These are phyloP conservation scores for Acanthosepion lycidas DNA, from an alignment of 2,888 invertebrate genomes.

Conservation along the genomic window DNA sequence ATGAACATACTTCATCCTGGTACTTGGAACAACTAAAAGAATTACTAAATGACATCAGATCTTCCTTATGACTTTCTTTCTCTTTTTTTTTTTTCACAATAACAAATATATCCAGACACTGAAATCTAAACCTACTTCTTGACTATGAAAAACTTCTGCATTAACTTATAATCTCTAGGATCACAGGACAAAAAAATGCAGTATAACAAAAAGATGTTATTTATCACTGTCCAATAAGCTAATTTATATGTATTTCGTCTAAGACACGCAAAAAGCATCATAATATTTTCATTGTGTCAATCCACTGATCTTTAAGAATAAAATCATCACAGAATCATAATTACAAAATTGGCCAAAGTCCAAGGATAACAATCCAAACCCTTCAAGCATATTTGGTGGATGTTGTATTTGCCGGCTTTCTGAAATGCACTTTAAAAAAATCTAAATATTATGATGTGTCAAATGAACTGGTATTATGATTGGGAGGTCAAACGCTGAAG, in stretches of 20 bases:
- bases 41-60: too few relatives aligned
- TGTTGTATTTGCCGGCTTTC: neutral
- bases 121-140: neutral
- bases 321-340: neutral
- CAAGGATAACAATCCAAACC: neutral
- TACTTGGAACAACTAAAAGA: too few relatives aligned
- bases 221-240: slow-evolving; percentile 16
- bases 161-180: neutral
- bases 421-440: neutral
- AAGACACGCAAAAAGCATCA: neutral
- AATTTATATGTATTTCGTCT: neutral
- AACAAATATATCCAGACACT: neutral
- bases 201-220: neutral
- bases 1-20: too few relatives aligned
- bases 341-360: slow-evolving; percentile 20
- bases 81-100: too few relatives aligned
- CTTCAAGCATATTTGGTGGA: neutral
- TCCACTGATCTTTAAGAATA: slow-evolving; percentile 18
- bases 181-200: neutral
- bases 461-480: too few relatives aligned
- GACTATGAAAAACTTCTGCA: neutral
- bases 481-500: too few relatives aligned
- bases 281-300: neutral
- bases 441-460: too few relatives aligned
- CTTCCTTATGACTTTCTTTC: too few relatives aligned